These are phyloP conservation scores for Cheirogaleus major DNA, from an alignment of 2,797 vertebrate genomes.

Conservation along the genomic window DNA sequence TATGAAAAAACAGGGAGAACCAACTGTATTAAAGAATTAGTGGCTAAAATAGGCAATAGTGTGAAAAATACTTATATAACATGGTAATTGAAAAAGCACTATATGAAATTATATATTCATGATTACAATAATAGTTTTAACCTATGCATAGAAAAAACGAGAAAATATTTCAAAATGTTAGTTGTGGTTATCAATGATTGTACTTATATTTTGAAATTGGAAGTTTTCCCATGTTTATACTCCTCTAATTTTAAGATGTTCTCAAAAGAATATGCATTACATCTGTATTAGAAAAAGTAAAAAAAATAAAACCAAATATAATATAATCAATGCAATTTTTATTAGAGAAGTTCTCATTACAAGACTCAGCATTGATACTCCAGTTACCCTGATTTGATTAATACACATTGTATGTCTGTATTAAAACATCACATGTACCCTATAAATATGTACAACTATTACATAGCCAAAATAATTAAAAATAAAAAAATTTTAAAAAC, in stretches of 20 bases:
- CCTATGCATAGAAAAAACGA: background rate
- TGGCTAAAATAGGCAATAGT: background rate
- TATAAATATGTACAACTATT: too few relatives aligned
- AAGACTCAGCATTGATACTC: background rate
- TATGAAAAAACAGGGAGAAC: background rate
- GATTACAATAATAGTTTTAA: background rate
- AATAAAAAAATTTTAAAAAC: too few relatives aligned
- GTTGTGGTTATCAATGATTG: background rate
- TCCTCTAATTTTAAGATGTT: background rate
- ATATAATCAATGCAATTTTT: background rate
- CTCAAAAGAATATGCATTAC: background rate
- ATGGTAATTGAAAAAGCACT: background rate
- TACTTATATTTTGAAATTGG: background rate
- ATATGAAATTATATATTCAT: background rate
- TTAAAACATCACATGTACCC: too few relatives aligned
- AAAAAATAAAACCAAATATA: background rate
- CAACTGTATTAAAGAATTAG: background rate
- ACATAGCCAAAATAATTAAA: too few relatives aligned
- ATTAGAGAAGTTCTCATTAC: background rate
- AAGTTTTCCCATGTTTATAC: background rate
- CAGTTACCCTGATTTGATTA: too few relatives aligned
- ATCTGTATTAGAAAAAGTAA: background rate
- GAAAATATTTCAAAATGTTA: background rate
- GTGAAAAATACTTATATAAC: background rate
- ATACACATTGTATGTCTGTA: too few relatives aligned